Base-by-base conservation (phyloP, 1,140 invertebrate genomes). In the Anoplolepis gracilipes region DNA sequence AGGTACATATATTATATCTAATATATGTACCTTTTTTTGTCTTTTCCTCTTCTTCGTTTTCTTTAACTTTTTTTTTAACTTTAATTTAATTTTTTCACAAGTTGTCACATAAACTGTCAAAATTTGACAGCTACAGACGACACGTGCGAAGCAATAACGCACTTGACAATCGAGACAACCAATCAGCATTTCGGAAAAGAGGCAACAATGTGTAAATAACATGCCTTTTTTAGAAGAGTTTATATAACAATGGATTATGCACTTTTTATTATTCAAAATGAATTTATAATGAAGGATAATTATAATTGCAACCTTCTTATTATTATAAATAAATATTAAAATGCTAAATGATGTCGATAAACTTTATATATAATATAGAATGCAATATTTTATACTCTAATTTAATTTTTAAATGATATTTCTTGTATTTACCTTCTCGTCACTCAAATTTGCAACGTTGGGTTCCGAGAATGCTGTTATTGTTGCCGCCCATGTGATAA, bases 401-500 rank as follows among this genome's bases (percentile, higher is more conserved):
- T 53, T 49, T 49, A 33, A 42, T 30, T 49, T 49, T 19, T 5
- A 49, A 49, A 49, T 19, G 16, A 16, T 59, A 69, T 85, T 87
- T 19, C 7, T n/a, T n/a, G 8, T n/a, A 16, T 88, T 85, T 88
- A 89, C 90, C 85, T 88, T 89, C 82, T 89, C 77, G 73, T 85
- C 62, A 76, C 75, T 87, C 70, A 87, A 88, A 72, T 92, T 90
- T 67, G 39, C 85, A 65, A 69, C 64, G 55, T 86, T 72, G 22
- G 77, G 75, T 76, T 86, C 88, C 59, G 42, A 65, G 62, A 84
- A 85, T 72, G 77, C 93, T 82, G 90, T 91, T 73, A 89, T 89
- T 73, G 88, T 86, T 86, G 86, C 87, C 84, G 90, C 88, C 91
- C 93, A 92, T 86, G 90, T 81, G 87, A 93, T 85, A 88, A 91